phyloP scores from a whole-genome alignment of 2,888 invertebrate genomes.

The Cephalotes varians region DNA sequence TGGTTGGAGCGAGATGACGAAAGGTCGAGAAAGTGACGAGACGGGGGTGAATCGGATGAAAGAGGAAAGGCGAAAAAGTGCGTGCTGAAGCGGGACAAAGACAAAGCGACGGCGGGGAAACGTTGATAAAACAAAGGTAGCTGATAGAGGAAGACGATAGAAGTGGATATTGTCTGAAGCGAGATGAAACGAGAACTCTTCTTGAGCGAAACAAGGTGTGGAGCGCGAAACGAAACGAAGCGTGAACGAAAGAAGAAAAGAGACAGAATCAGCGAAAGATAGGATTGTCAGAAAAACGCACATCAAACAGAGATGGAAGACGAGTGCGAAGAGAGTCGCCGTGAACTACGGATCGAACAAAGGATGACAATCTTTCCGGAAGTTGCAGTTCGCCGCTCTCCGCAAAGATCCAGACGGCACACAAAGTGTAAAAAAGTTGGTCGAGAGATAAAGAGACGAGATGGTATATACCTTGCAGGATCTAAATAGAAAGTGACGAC shows the following conservation, averaged over 20 bases:
- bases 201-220: conserved; percentile 44
- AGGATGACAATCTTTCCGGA: conserved; percentile 13
- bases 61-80: conserved; percentile 20
- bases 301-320: conserved; percentile 26
- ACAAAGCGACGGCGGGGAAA: background rate
- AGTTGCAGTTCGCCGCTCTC: conserved; percentile 14
- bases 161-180: background rate
- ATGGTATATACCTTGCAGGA: background rate
- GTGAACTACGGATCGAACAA: conserved; percentile 23
- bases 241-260: conserved; percentile 8
- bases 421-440: background rate
- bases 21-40: conserved; percentile 41
- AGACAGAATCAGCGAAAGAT: background rate
- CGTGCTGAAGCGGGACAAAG: conserved; percentile 23
- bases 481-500: conserved; percentile 22
- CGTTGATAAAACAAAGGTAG: conserved; percentile 2
- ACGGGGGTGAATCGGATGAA: conserved; percentile 27
- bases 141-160: background rate
- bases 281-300: background rate
- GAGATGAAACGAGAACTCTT: background rate
- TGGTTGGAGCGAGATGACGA: conserved; percentile 42
- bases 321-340: background rate
- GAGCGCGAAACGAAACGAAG: conserved; percentile 31
- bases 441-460: background rate
- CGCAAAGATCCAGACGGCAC: background rate